Conservation (phyloP, 2,113 vertebrate genomes). For the Scartelaos histophorus region DNA sequence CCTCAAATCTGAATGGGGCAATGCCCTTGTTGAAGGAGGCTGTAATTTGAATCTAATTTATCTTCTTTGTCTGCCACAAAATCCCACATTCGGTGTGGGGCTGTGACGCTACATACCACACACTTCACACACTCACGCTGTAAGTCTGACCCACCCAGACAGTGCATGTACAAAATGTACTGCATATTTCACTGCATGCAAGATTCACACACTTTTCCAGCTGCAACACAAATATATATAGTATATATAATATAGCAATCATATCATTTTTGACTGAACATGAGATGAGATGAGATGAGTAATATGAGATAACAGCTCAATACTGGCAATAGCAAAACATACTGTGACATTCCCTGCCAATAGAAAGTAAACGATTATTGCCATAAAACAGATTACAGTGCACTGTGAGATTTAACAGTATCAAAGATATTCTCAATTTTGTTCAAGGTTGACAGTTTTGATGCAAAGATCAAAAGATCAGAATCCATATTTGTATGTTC, state of each 20-base stretch:
- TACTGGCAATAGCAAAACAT: not conserved
- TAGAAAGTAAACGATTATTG: not conserved
- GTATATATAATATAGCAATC: not conserved
- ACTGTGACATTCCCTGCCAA: not conserved
- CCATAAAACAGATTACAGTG: slow-evolving; percentile 6
- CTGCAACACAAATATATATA: not conserved
- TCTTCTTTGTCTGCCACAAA: not conserved
- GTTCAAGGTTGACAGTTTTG: too few relatives aligned
- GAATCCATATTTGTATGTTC: not conserved
- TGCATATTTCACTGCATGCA: not conserved
- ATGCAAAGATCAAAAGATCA: not conserved
- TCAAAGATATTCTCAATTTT: not conserved
- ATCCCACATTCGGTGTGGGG: not conserved
- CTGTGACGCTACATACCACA: slow-evolving; percentile 37
- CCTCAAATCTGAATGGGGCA: not conserved
- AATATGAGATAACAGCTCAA: slow-evolving; percentile 5
- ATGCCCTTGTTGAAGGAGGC: not conserved
- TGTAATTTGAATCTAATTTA: not conserved
- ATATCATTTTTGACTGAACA: not conserved
- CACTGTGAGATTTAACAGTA: not conserved
- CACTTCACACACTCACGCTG: slow-evolving; percentile 26
- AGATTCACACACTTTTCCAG: not conserved
- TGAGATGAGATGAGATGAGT: too few relatives aligned
- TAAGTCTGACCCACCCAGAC: slow-evolving; percentile 15
- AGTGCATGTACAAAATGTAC: slow-evolving; percentile 6